Evolutionary conservation across 2,888 invertebrate genomes (phyloP).

Genomic region (Machimus rusticus): DNA sequence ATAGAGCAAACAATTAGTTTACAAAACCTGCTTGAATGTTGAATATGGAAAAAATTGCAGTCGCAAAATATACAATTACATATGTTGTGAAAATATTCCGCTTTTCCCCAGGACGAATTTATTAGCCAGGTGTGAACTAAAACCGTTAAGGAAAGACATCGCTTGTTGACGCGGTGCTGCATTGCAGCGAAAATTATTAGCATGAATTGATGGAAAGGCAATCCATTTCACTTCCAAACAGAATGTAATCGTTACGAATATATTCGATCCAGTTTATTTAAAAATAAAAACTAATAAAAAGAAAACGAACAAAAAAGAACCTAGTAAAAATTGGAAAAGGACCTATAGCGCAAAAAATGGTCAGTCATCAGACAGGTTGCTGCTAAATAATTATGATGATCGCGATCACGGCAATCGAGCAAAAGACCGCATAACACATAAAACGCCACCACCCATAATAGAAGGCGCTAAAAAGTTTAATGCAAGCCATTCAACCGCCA

Average conservation of each 20-base stretch:
- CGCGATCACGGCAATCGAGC: not conserved
- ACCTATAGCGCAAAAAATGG: not conserved
- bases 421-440: conserved; percentile 8
- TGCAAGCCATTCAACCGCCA: conserved; percentile 9
- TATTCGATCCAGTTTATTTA: not conserved
- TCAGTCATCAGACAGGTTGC: not conserved
- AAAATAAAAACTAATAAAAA: not conserved
- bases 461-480: conserved; percentile 23
- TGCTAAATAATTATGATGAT: not conserved
- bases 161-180: not conserved
- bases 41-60: not conserved
- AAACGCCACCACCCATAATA: conserved; percentile 1
- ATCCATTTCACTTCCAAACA: not conserved
- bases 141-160: not conserved
- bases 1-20: too few relatives aligned
- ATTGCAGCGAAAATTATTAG: not conserved
- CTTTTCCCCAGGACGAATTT: not conserved
- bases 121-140: not conserved
- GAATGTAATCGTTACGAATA: not conserved
- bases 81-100: not conserved
- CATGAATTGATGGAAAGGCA: not conserved
- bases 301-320: not conserved
- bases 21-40: too few relatives aligned
- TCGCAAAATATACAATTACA: not conserved
- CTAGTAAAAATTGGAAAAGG: not conserved